Base-by-base conservation (phyloP, 2,113 vertebrate species). In the Esox niger region DNA sequence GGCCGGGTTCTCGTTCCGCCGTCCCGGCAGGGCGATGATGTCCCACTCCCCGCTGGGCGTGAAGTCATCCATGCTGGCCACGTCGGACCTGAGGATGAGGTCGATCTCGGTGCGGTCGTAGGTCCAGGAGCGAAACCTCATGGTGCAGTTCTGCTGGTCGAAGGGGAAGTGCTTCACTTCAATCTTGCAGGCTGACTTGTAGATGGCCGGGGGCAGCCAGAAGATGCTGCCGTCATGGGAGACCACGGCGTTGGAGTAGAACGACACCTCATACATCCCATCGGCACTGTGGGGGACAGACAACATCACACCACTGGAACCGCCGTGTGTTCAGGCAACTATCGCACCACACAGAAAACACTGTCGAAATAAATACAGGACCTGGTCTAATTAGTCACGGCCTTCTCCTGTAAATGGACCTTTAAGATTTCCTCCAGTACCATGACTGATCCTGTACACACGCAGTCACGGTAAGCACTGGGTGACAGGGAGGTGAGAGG, bases 151-250 rank as follows among this genome's bases (percentile, higher is more conserved):
- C 89, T 98, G 96, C 91, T 98, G 95, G 90, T 98, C 96, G 0
- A 98, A 98, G 4, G 96, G 96, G 83, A 98, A 98, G 73, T 98
- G 96, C 81, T 97, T 97, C 32, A 98, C 96, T 80, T 98, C 95
- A 0, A 98, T 98, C 86, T 96, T 97, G 86, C 97, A 98, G 0
- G 96, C 95, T 0, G 96, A 98, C 84, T 98, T 99, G 78, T 98
- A 99, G 88, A 98, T 98, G 74, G 97, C 96, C 0, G 97, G 97
- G 0, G 96, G 97, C 60, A 98, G 85, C 96, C 97, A 98, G 89
- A 98, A 98, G 83, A 99, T 96, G 75, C 95, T 98, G 73, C 97
- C 97, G 0, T 99, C 96, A 0, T 98, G 89, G 33, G 97, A 99
- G 65, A 98, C 95, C 75, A 99, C 93, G 0, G 95, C 97, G 0